Base-by-base conservation (phyloP, 2,797 vertebrate genomes). In the Pteropus rufus region DNA sequence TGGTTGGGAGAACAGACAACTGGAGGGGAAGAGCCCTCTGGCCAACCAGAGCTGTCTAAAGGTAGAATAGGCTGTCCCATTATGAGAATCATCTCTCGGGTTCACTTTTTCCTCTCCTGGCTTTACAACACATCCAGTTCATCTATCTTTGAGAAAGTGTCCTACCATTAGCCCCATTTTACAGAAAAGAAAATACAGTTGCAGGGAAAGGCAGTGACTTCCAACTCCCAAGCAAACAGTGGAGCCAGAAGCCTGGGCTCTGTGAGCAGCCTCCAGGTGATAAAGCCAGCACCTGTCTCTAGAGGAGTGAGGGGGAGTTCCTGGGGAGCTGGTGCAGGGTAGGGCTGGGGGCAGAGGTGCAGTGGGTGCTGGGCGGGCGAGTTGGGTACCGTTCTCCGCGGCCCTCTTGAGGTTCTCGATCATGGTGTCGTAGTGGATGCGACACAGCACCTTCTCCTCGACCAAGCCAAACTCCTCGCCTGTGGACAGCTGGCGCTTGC, bases 391-490 rank as follows among this genome's bases (percentile, higher is more conserved):
- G 7, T 99, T 99, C 98, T 99, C 99, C 0, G 99, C 99, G 0
- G 99, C 99, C 29, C 99, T 98, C 97, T 99, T 99, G 97, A 99
- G 99, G 98, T 99, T 99, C 98, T 99, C 99, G 93, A 99, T 99
- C 99, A 99, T 99, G 98, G 99, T 99, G 99, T 99, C 99, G 0
- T 99, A 99, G 98, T 99, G 99, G 97, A 99, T 99, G 97, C 99
- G 98, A 97, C 99, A 99, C 89, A 99, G 99, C 95, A 99, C 99
- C 98, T 99, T 99, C 96, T 99, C 99, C 98, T 99, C 99, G 93
- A 99, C 99, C 98, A 99, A 96, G 49, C 99, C 99, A 15, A 99
- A 99, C 98, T 99, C 99, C 98, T 99, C 99, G 0, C 99, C 99
- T 0, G 99, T 99, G 94, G 99, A 99, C 96, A 99, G 99, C 98